Base-by-base conservation (phyloP, 2,888 invertebrate species). In the Campoletis raptor region DNA sequence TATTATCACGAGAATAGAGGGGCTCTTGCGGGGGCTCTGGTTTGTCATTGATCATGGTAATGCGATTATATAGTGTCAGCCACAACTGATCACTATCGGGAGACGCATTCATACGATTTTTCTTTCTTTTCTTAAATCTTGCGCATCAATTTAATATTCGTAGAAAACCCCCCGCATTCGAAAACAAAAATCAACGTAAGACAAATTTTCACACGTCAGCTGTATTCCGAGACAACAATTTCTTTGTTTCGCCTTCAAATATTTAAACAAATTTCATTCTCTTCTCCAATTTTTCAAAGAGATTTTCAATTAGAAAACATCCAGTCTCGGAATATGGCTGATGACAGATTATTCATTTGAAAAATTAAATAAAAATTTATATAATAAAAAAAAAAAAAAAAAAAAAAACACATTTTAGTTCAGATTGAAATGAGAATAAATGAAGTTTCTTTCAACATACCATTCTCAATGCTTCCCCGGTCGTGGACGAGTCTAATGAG, bases 31-130 rank as follows among this genome's bases (percentile, higher is more conserved):
- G 86, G 94, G 93, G 94, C 94, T 94, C 94, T 94, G 94, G 94
- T 94, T 94, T 94, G 94, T 94, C 94, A 94, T 94, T 94, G 94
- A 93, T 94, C 93, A 92, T 94, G 88, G 87, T 89, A 88, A 87
- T 89, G 87, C 88, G 87, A 89, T 86, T 87, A 64, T 87, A 64
- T 77, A 83, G 88, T 87, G 85, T 87, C 87, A 89, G 85, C 81
- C 82, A 87, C 79, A 85, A 84, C 83, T 77, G 77, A 84, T 87
- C 87, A 85, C 87, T 83, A 77, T 87, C 86, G 70, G 80, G 74
- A 77, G 77, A 67, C 82, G 80, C 81, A 87, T 81, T 79, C 57
- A 77, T 52, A 66, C 78, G 73, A 66, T 77, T 48, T 72, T 81
- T 37, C 76, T 57, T 67, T 81, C 70, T 45, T 74, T 45, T 72